Base-by-base conservation (phyloP, 2,113 vertebrate species). In the Oreochromis niloticus region DNA sequence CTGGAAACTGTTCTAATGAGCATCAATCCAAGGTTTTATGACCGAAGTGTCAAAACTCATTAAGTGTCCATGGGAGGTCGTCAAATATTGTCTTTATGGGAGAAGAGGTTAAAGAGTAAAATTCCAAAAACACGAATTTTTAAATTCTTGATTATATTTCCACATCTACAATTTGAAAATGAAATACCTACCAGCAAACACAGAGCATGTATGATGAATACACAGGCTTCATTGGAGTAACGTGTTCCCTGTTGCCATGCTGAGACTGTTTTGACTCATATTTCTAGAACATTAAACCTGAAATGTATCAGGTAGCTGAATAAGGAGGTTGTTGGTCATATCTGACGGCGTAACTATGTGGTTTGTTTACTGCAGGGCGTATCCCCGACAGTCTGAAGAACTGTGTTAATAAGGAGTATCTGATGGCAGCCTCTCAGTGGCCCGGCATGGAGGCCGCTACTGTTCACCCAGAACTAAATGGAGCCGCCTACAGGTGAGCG, bases 341-440 rank as follows among this genome's bases (percentile, higher is more conserved):
- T 50, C 27, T 50, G 24, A 75, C 41, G 19, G 71, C 3, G 1
- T 12, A 75, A 17, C 71, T 12, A 30, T 78, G 9, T 78, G 71
- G 24, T 78, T 78, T 78, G 27, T 10, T 12, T 81, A 14, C 73
- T 90, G 4, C 63, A 98, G 98, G 98, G 71, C 97, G 97, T 83
- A 98, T 98, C 95, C 98, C 98, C 30, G 98, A 98, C 86, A 97
- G 96, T 91, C 95, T 98, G 94, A 98, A 97, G 95, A 98, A 98
- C 95, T 98, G 98, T 91, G 98, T 98, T 94, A 98, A 98, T 95
- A 98, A 98, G 95, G 98, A 98, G 87, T 98, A 98, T 93, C 97
- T 98, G 94, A 96, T 98, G 96, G 95, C 98, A 82, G 97, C 98
- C 54, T 97, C 97, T 89, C 98, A 98, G 95, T 98, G 98, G 98